These are phyloP conservation scores for Bolinopsis microptera DNA, from an alignment of 37 sponge, comb jelly and placozoan genomes.

Conservation along the genomic window DNA sequence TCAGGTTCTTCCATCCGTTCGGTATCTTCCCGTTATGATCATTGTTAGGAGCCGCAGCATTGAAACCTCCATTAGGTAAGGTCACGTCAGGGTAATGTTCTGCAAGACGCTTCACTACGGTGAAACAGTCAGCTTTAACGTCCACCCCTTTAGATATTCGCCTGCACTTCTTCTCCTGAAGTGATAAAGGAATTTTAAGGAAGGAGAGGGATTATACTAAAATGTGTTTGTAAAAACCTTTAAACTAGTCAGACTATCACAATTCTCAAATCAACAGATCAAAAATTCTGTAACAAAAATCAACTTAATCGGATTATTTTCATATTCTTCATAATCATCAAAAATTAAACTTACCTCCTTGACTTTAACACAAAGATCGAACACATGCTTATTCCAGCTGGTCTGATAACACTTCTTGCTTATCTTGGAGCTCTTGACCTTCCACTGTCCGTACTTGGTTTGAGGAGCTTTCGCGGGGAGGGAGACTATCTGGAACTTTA, in stretches of 20 bases:
- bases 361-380: not conserved
- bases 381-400: not conserved
- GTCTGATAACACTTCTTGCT: constrained; percentile 8
- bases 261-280: too few species aligned
- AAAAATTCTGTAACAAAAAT: too few species aligned
- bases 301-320: too few species aligned
- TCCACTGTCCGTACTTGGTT: not conserved
- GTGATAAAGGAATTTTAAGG: too few species aligned
- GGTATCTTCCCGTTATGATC: constrained; percentile 27
- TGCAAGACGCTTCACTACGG: not conserved
- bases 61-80: not conserved
- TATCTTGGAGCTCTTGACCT: not conserved
- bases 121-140: constrained; percentile 40
- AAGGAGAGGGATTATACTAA: too few species aligned
- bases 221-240: too few species aligned
- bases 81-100: not conserved
- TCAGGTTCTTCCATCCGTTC: not conserved
- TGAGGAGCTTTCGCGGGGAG: not conserved
- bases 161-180: constrained; percentile 2
- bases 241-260: too few species aligned
- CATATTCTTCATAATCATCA: too few species aligned
- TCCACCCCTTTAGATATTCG: not conserved
- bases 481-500: constrained; percentile 17
- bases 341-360: not conserved
- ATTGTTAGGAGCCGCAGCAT: not conserved